These are phyloP conservation scores for Limnephilus marmoratus DNA, from an alignment of 2,888 invertebrate genomes.

Conservation along the genomic window DNA sequence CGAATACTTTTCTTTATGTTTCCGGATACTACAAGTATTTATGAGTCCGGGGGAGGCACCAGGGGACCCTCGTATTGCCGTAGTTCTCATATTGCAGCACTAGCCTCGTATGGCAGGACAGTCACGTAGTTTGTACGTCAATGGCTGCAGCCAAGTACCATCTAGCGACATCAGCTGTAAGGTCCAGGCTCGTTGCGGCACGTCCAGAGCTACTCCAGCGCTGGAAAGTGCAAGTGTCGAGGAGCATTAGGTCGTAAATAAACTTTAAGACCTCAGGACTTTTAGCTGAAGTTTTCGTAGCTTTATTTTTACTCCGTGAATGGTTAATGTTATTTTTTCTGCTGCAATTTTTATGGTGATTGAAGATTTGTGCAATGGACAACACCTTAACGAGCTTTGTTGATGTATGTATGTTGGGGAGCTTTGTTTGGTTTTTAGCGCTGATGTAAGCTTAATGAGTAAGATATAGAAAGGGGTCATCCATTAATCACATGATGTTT, in stretches of 20 bases:
- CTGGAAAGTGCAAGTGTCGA: slow-evolving; percentile 6
- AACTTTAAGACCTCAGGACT: background rate
- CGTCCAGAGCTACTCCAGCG: background rate
- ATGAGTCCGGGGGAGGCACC: background rate
- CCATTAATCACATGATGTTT: too few species aligned
- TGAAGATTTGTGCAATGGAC: too few species aligned
- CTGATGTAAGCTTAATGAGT: too few species aligned
- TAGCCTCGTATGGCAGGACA: background rate
- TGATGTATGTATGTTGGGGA: too few species aligned
- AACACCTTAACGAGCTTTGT: background rate
- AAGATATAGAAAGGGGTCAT: too few species aligned
- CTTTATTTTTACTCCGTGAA: background rate
- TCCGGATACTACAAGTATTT: background rate
- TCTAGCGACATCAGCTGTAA: background rate
- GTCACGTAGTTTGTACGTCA: slow-evolving; percentile 1
- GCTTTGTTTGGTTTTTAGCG: too few species aligned
- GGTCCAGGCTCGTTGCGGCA: background rate
- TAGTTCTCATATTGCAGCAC: background rate
- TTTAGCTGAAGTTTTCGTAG: background rate
- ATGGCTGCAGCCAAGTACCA: background rate
- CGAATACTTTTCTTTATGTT: background rate
- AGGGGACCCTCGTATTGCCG: background rate
- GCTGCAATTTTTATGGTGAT: background rate
- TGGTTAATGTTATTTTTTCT: background rate
- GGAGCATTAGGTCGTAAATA: background rate